phyloP scores from a whole-genome alignment of 2,888 invertebrate genomes.

The Boloria euphrosyne region DNA sequence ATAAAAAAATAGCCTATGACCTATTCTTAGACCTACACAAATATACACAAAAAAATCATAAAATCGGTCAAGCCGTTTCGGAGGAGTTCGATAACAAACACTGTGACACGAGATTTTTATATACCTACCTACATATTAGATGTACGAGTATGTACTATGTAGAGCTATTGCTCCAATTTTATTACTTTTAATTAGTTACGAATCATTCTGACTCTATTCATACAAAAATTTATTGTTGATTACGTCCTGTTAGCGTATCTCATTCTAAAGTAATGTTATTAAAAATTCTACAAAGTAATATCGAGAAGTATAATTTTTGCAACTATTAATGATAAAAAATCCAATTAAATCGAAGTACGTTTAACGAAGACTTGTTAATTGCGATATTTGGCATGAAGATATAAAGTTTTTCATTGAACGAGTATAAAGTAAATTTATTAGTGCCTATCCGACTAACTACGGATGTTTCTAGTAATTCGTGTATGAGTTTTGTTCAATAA shows the following conservation, averaged over 20 bases:
- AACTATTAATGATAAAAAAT: slow-evolving; percentile 39
- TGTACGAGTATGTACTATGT: no score
- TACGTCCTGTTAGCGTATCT: slow-evolving; percentile 9
- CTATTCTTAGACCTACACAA: no score
- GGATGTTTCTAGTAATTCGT: no score
- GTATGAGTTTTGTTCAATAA: no score
- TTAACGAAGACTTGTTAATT: slow-evolving; percentile 55
- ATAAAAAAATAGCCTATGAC: no score
- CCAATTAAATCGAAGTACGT: slow-evolving; percentile 52
- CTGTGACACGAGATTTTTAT: no score
- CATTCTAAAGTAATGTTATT: not conserved
- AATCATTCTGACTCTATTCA: not conserved
- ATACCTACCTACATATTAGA: no score
- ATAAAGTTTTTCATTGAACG: slow-evolving; percentile 48
- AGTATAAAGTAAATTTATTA: slow-evolving; percentile 7
- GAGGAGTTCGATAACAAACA: no score
- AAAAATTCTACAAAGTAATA: slow-evolving; percentile 6
- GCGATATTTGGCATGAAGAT: slow-evolving; percentile 42
- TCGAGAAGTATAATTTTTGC: slow-evolving; percentile 7
- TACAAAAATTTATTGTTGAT: slow-evolving; percentile 9
- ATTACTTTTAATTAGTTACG: not conserved
- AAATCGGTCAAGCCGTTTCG: no score
- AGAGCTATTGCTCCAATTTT: no score
- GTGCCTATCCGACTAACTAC: not conserved
- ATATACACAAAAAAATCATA: no score